Evolutionary conservation across 1,140 invertebrate genomes (phyloP).

Genomic region (Apis cerana): DNA sequence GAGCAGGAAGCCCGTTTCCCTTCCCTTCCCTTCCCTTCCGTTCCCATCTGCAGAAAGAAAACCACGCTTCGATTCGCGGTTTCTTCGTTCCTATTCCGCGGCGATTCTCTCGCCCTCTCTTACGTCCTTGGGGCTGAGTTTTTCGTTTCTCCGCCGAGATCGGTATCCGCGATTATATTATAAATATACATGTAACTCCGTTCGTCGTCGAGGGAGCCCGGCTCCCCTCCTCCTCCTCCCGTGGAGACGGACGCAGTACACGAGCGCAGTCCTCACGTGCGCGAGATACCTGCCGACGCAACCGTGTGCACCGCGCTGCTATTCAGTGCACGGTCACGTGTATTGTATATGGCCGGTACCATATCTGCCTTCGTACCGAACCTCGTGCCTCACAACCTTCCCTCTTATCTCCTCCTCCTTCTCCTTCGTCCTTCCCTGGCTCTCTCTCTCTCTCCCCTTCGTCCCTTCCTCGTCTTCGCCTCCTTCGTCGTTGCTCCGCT

Average conservation of each 20-base stretch:
- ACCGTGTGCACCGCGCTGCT: slow-evolving; percentile 33
- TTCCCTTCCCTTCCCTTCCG: background rate
- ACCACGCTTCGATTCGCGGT: background rate
- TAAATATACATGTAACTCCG: slow-evolving; percentile 72
- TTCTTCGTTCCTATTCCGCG: background rate
- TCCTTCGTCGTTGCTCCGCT: background rate
- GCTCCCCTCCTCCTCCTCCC: background rate
- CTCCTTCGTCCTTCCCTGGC: slow-evolving; percentile 32
- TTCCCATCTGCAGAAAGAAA: slow-evolving; percentile 36
- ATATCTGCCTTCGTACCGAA: slow-evolving; percentile 63
- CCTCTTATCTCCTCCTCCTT: slow-evolving; percentile 52
- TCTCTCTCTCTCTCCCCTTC: background rate
- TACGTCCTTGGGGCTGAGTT: slow-evolving; percentile 61
- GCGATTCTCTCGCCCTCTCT: background rate
- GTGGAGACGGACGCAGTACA: background rate
- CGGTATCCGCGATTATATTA: slow-evolving; percentile 72
- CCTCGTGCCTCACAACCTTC: slow-evolving; percentile 48
- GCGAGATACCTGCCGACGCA: slow-evolving; percentile 46
- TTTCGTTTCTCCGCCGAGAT: slow-evolving; percentile 67
- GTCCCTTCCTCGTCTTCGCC: background rate
- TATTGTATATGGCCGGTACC: slow-evolving; percentile 56
- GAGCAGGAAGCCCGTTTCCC: slow-evolving; percentile 12
- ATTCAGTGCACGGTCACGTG: slow-evolving; percentile 53
- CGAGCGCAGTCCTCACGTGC: slow-evolving; percentile 29
- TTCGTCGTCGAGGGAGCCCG: slow-evolving; percentile 11